Conservation (phyloP, 2,888 invertebrate genomes). For the Thelaira solivaga region DNA sequence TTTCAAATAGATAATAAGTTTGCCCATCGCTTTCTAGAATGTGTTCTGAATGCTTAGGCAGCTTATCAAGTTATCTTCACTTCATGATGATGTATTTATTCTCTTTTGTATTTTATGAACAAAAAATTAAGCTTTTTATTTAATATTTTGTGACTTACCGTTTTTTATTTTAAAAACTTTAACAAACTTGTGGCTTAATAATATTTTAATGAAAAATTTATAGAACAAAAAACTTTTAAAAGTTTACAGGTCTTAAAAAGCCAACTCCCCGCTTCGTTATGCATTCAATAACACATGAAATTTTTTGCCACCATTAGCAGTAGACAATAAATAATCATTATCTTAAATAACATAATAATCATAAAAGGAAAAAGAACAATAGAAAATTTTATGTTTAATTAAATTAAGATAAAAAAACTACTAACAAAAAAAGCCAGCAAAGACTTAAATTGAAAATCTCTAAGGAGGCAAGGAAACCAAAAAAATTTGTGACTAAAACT, state of each 20-base stretch:
- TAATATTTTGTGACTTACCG: no score
- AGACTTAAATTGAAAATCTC: conserved; percentile 19
- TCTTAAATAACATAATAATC: background rate
- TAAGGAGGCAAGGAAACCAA: background rate
- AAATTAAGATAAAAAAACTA: background rate
- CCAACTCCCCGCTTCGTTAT: background rate
- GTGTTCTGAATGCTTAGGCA: no score
- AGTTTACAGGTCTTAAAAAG: conserved; percentile 10
- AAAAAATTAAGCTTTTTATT: no score
- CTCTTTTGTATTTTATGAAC: no score
- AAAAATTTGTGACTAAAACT: no score
- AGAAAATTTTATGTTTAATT: background rate
- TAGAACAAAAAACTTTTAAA: background rate
- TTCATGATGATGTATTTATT: no score
- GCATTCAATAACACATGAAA: background rate
- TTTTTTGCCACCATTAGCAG: background rate
- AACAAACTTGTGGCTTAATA: background rate
- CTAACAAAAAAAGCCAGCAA: no score
- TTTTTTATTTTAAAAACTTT: no score
- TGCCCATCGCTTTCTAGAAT: no score
- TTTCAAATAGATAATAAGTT: no score
- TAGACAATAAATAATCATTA: background rate
- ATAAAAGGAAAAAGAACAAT: no score
- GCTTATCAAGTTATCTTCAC: no score
- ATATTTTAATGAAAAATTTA: background rate